phyloP scores from a whole-genome alignment of 2,113 vertebrate genomes.

The Hydropotes inermis region DNA sequence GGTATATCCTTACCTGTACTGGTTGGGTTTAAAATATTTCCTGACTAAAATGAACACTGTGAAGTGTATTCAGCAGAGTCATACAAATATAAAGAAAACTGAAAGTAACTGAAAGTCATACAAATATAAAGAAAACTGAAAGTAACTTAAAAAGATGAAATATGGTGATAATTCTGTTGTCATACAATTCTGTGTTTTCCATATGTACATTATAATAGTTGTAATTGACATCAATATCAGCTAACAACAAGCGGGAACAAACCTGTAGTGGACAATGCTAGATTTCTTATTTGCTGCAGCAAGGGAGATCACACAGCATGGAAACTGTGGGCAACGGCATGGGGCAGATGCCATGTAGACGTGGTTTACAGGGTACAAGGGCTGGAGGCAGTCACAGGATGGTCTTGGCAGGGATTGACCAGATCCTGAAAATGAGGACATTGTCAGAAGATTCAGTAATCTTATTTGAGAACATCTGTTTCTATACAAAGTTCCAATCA shows the following conservation, averaged over 20 bases:
- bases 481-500: not conserved
- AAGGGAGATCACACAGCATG: not conserved
- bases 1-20: not conserved
- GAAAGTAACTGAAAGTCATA: not conserved
- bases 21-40: not conserved
- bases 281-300: not conserved
- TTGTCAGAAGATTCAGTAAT: not conserved
- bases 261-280: not conserved
- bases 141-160: not conserved
- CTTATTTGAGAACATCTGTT: not conserved
- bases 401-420: not conserved
- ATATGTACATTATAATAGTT: not conserved
- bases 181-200: not conserved
- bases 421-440: not conserved
- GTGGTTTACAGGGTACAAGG: not conserved
- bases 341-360: rapidly evolving
- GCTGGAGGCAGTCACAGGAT: not conserved
- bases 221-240: not conserved
- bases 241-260: not conserved
- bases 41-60: not conserved
- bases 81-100: not conserved
- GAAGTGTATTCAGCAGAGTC: not conserved
- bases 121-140: not conserved
- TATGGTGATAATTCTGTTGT: not conserved
- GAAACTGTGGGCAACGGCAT: rapidly evolving